Percentiles rank a stretch among this genome's conserved stretches.
These are phyloP conservation scores for Ophiodon elongatus DNA, from an alignment of 2,113 vertebrate genomes.

Conservation along the genomic window DNA sequence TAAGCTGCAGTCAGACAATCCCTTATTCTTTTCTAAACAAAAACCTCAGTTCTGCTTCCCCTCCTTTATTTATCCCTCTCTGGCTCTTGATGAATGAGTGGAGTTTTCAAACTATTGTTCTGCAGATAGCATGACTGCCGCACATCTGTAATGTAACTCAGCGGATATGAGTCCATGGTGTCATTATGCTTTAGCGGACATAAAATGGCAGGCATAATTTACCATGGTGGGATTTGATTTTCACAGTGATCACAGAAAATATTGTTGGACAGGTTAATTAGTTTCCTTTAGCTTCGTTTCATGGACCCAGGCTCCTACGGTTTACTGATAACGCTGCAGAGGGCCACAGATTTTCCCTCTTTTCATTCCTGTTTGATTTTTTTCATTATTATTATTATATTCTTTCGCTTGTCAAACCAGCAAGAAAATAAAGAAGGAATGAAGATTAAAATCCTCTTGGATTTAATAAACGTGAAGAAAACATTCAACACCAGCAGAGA, in stretches of 20 bases:
- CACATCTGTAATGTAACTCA: neutral
- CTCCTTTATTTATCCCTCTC: neutral
- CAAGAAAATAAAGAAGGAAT: neutral
- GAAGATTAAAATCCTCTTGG: constrained; percentile 1
- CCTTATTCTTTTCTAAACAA: neutral
- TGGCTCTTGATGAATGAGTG: constrained; percentile 9
- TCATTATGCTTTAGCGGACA: constrained; percentile 18
- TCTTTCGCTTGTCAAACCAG: neutral
- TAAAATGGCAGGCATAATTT: constrained; percentile 35
- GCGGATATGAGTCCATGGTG: constrained; percentile 35
- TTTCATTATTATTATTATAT: neutral
- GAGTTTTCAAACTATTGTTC: neutral
- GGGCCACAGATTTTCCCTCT: neutral
- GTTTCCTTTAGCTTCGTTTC: constrained; percentile 29
- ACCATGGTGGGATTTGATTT: constrained; percentile 50
- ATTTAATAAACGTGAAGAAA: constrained; percentile 10
- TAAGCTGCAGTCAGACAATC: neutral
- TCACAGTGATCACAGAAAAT: constrained; percentile 49
- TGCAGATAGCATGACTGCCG: neutral
- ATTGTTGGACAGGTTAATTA: constrained; percentile 56
- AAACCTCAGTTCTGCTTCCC: neutral
- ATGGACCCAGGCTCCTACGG: neutral
- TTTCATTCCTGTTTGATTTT: neutral
- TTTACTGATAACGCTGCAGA: constrained; percentile 22
- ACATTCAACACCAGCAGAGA: neutral